These are phyloP conservation scores for Pedicia rivosa DNA, from an alignment of 2,888 invertebrate genomes.

Conservation along the genomic window DNA sequence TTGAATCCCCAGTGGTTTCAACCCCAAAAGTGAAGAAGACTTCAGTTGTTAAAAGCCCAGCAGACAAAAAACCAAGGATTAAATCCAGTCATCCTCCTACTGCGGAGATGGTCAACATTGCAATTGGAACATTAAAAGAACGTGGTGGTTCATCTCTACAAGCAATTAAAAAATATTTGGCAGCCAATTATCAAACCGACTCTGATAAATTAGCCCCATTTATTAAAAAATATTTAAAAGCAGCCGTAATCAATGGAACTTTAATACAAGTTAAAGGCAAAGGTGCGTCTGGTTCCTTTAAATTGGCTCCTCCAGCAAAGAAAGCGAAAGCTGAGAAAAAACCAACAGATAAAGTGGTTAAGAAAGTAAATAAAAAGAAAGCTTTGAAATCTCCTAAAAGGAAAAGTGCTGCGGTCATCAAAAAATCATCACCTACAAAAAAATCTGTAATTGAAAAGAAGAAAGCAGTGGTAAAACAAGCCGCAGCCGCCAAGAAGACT, in stretches of 20 bases:
- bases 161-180: constrained; percentile 41
- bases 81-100: constrained; percentile 34
- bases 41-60: constrained; percentile 12
- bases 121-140: constrained; percentile 36
- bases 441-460: too few species aligned
- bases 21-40: constrained; percentile 14
- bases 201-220: constrained; percentile 38
- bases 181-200: constrained; percentile 40
- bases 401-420: too few species aligned
- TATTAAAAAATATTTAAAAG: constrained; percentile 42
- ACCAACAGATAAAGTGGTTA: too few species aligned
- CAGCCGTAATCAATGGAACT: constrained; percentile 36
- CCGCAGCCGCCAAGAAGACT: background rate
- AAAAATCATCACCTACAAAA: too few species aligned
- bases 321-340: background rate
- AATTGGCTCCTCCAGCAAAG: constrained; percentile 10
- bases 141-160: constrained; percentile 40
- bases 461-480: too few species aligned
- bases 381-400: background rate
- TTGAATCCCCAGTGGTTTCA: constrained; percentile 19
- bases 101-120: constrained; percentile 39
- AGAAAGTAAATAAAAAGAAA: too few species aligned
- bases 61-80: constrained; percentile 22
- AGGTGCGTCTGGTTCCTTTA: constrained; percentile 13
- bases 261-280: constrained; percentile 19